phyloP scores from a whole-genome alignment of 2,888 invertebrate genomes.

The Lasioglossum malachurum region DNA sequence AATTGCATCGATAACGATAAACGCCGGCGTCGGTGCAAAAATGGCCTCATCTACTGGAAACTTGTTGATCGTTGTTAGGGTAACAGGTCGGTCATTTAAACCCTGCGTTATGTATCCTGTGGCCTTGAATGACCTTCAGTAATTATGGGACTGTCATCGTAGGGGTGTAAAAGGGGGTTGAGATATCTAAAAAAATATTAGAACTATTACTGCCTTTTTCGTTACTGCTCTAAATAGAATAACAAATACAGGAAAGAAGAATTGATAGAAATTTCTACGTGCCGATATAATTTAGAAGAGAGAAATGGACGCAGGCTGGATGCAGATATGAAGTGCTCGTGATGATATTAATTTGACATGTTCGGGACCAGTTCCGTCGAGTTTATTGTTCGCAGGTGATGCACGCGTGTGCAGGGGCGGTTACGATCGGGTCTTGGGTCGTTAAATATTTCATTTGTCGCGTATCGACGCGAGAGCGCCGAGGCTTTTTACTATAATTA shows the following conservation, averaged over 20 bases:
- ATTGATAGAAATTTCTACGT: neutral
- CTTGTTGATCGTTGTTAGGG: no score
- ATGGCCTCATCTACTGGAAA: no score
- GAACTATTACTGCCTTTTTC: no score
- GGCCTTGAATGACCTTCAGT: no score
- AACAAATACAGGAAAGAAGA: neutral
- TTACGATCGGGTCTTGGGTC: neutral
- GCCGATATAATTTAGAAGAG: no score
- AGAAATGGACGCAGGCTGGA: neutral
- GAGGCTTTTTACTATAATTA: constrained; percentile 60
- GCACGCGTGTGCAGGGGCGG: neutral
- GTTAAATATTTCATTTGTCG: neutral
- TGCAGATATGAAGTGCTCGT: neutral
- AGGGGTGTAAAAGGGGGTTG: no score
- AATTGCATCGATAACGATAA: neutral
- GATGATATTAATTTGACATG: neutral
- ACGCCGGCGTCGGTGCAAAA: no score
- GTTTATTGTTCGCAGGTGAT: neutral
- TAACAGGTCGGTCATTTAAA: no score
- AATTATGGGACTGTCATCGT: no score
- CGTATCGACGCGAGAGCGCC: constrained; percentile 5
- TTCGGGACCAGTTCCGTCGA: neutral
- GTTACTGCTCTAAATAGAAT: no score
- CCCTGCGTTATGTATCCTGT: no score
- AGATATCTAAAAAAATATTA: no score